Evolutionary conservation across 64 coral and sea anemone genomes (phyloP).

Genomic region (Hydrozoanthus tunicans): DNA sequence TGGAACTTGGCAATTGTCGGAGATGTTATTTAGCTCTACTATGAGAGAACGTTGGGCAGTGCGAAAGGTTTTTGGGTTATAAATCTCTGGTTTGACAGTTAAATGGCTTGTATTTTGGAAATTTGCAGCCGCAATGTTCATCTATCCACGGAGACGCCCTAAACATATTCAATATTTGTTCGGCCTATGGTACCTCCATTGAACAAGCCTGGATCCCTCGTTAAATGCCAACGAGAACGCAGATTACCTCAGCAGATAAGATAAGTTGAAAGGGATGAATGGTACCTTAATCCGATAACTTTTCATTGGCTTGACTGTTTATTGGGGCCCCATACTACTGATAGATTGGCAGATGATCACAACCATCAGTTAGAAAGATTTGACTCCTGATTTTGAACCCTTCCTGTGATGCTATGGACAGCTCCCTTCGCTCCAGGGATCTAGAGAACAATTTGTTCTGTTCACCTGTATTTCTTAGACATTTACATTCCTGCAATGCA

Average conservation of each 20-base stretch:
- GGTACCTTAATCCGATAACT: conserved; percentile 16
- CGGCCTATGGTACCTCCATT: conserved; percentile 11
- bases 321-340: conserved; percentile 44
- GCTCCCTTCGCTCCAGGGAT: conserved; percentile 26
- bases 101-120: conserved; percentile 11
- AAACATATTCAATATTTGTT: background rate
- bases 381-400: conserved; percentile 42
- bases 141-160: conserved; percentile 14
- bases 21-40: conserved; percentile 8
- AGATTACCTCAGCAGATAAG: background rate
- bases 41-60: conserved; percentile 4
- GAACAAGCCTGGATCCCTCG: conserved; percentile 26
- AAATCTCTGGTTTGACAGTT: background rate
- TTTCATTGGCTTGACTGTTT: conserved; percentile 45
- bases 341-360: conserved; percentile 32
- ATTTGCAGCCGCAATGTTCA: background rate
- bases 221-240: background rate
- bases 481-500: background rate
- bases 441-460: conserved; percentile 40
- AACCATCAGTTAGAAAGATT: conserved; percentile 30
- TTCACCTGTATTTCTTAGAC: conserved; percentile 5
- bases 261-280: background rate
- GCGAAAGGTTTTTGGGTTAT: background rate
- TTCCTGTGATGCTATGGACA: conserved; percentile 26
- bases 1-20: background rate